phyloP scores from a whole-genome alignment of 2,797 vertebrate genomes.

The Falco columbarius region DNA sequence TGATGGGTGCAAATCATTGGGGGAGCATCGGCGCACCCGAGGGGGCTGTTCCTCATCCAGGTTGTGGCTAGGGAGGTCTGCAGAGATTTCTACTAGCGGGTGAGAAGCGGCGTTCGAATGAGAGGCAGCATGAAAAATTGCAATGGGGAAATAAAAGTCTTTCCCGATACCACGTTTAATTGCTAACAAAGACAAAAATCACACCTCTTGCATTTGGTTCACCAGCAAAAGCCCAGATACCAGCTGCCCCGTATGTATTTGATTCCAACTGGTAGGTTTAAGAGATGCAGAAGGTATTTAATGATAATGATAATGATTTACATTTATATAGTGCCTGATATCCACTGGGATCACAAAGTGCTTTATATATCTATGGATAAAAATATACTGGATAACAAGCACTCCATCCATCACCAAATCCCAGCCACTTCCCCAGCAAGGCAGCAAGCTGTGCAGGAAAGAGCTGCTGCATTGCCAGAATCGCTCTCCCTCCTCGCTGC shows the following conservation, averaged over 20 bases:
- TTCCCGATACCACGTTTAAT: constrained; percentile 10
- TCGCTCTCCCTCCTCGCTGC: not conserved
- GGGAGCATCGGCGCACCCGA: fast-evolving
- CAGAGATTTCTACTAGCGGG: not conserved
- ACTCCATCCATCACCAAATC: constrained; percentile 32
- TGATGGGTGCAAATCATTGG: fast-evolving
- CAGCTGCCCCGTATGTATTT: not conserved
- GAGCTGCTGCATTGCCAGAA: not conserved
- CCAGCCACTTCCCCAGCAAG: not conserved
- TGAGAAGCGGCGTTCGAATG: constrained; percentile 37
- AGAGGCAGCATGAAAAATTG: not conserved
- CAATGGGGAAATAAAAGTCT: not conserved
- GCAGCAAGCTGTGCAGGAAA: constrained; percentile 3
- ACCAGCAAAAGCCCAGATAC: not conserved
- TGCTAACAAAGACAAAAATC: constrained; percentile 21
- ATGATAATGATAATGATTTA: constrained; percentile 68
- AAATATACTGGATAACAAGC: constrained; percentile 23
- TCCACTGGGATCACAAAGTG: constrained; percentile 36
- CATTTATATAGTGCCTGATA: constrained; percentile 57
- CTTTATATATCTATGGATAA: constrained; percentile 39
- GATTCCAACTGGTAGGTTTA: constrained; percentile 25
- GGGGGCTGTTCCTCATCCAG: not conserved
- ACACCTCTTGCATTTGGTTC: not conserved
- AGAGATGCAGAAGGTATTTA: constrained; percentile 65
- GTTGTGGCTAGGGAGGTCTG: constrained; percentile 7